These are phyloP conservation scores for Porites cylindrica DNA, from an alignment of 92 coral and sea anemone genomes.

Conservation along the genomic window DNA sequence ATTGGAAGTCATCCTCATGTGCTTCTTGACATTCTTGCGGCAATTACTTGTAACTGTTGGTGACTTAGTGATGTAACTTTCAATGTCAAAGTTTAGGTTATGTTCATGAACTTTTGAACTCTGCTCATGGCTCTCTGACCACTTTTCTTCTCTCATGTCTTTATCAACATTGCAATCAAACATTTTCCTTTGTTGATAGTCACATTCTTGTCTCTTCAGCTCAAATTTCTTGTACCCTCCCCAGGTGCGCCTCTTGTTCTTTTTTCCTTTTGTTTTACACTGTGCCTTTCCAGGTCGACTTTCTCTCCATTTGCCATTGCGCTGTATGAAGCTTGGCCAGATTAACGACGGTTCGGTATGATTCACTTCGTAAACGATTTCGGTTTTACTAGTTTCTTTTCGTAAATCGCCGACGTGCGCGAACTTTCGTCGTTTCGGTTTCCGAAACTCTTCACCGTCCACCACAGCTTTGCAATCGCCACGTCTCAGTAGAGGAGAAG, in stretches of 20 bases:
- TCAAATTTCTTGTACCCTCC: slow-evolving; percentile 40
- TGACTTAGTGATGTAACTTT: slow-evolving; percentile 30
- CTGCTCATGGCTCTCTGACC: slow-evolving; percentile 6
- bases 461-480: slow-evolving; percentile 57
- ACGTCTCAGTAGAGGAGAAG: slow-evolving; percentile 22
- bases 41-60: not conserved
- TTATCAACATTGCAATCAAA: not conserved
- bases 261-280: slow-evolving; percentile 25
- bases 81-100: slow-evolving; percentile 44
- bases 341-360: slow-evolving; percentile 33
- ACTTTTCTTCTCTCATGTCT: not conserved
- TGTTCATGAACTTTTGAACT: not conserved
- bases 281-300: slow-evolving; percentile 19
- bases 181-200: not conserved
- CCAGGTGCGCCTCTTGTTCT: slow-evolving; percentile 55
- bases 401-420: slow-evolving; percentile 68
- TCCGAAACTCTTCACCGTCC: slow-evolving; percentile 37
- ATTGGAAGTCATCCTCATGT: too few species aligned
- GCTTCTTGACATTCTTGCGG: not conserved
- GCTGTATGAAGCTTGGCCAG: slow-evolving; percentile 56
- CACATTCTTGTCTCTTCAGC: not conserved
- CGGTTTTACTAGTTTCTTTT: slow-evolving; percentile 28
- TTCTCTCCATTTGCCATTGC: slow-evolving; percentile 27
- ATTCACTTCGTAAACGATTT: slow-evolving; percentile 57
- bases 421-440: slow-evolving; percentile 45